phyloP scores from a whole-genome alignment of 64 coral and sea anemone species.

The Pachyseris speciosa region DNA sequence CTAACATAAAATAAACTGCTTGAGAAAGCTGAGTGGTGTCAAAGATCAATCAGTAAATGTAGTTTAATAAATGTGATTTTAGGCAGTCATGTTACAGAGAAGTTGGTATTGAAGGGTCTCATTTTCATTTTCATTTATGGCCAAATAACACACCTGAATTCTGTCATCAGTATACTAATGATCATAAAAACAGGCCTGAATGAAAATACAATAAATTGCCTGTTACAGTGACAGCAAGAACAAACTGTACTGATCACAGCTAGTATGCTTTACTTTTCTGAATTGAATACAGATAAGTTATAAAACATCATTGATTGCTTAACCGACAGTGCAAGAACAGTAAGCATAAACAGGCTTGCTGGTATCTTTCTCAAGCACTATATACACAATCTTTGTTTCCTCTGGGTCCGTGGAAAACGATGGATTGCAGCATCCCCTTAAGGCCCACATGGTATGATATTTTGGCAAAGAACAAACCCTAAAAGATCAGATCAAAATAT shows the following conservation, averaged over 20 bases:
- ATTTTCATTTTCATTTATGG: too few relatives aligned
- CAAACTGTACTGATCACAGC: background rate
- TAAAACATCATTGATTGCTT: conserved; percentile 5
- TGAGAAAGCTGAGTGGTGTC: background rate
- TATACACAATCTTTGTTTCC: conserved; percentile 65
- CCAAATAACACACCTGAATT: background rate
- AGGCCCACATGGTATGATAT: conserved; percentile 9
- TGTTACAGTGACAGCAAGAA: background rate
- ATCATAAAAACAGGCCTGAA: background rate
- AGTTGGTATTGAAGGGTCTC: background rate
- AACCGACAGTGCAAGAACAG: conserved; percentile 60
- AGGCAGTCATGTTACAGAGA: background rate
- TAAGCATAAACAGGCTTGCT: conserved; percentile 56
- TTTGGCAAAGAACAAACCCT: conserved; percentile 45
- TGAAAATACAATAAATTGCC: background rate
- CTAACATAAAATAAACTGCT: conserved; percentile 1
- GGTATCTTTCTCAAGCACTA: conserved; percentile 54
- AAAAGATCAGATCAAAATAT: conserved; percentile 39
- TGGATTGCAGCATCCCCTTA: conserved; percentile 59
- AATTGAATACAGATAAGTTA: conserved; percentile 4
- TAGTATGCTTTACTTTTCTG: background rate
- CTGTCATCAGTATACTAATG: background rate
- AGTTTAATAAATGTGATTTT: background rate
- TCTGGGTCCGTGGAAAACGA: conserved; percentile 61
- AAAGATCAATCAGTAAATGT: background rate